Conservation (phyloP, 2,113 vertebrate genomes). For the Myotis lucifugus region DNA sequence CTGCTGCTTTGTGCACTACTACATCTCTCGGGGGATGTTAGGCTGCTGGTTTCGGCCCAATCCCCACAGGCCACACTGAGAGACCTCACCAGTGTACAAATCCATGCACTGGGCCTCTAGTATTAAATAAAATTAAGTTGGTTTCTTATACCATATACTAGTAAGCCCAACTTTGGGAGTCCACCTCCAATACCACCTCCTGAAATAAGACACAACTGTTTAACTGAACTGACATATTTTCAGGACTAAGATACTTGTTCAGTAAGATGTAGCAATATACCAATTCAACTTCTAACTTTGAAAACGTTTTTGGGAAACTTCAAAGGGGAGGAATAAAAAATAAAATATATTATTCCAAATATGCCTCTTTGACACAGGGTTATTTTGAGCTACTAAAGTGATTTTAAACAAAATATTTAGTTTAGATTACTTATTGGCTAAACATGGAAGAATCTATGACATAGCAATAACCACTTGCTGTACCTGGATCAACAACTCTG, state of each 20-base stretch:
- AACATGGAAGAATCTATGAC: background rate
- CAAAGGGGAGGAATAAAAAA: background rate
- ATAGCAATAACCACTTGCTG: background rate
- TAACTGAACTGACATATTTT: background rate
- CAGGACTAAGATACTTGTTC: background rate
- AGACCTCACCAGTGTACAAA: too few relatives aligned
- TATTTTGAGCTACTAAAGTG: background rate
- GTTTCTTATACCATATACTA: background rate
- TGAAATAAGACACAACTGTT: background rate
- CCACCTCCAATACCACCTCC: background rate
- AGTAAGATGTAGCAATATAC: background rate
- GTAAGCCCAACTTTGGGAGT: background rate
- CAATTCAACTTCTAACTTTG: background rate
- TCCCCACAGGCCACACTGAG: too few relatives aligned
- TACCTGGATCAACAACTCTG: background rate
- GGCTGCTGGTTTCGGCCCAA: too few relatives aligned
- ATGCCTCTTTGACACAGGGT: background rate
- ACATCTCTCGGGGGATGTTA: too few relatives aligned
- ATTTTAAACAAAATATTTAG: background rate
- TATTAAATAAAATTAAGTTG: background rate
- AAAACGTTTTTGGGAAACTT: background rate
- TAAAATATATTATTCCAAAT: background rate
- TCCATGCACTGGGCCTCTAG: too few relatives aligned
- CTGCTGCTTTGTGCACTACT: too few relatives aligned
- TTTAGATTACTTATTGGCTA: background rate